phyloP scores from a whole-genome alignment of 2,888 invertebrate species.

The Nasonovia ribisnigri region DNA sequence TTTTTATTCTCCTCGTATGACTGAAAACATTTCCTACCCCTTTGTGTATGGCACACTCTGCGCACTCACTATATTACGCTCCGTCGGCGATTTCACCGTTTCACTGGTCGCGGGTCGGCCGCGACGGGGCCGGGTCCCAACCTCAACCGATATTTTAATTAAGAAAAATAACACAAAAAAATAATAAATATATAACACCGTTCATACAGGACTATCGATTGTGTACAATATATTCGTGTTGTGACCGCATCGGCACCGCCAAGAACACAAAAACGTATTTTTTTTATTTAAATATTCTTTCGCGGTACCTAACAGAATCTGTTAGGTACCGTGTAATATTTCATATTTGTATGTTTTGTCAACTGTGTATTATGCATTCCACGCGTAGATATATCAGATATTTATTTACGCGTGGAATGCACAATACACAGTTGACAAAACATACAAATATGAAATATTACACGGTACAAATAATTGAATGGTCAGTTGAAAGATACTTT shows the following conservation, averaged over 20 bases:
- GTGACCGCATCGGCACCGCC: background rate
- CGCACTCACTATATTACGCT: background rate
- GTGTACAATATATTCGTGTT: background rate
- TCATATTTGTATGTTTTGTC: background rate
- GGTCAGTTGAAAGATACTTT: background rate
- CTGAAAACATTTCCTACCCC: background rate
- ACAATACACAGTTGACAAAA: background rate
- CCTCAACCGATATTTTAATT: constrained; percentile 45
- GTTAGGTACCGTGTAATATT: background rate
- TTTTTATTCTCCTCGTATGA: background rate
- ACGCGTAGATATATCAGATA: background rate
- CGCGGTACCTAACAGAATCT: background rate
- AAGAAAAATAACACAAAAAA: background rate
- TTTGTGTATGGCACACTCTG: background rate
- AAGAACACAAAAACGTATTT: background rate
- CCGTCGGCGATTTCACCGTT: constrained; percentile 2
- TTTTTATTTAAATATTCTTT: background rate
- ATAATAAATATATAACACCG: constrained; percentile 30
- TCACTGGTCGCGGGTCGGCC: background rate
- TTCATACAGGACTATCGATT: background rate
- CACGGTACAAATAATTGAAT: background rate
- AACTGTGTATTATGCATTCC: background rate
- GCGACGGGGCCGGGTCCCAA: background rate
- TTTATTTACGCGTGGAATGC: background rate
- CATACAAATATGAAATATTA: background rate